Percentiles rank a stretch among this genome's conserved stretches.
These are phyloP conservation scores for Phenacoccus solenopsis DNA, from an alignment of 1,140 invertebrate species.

Conservation along the genomic window DNA sequence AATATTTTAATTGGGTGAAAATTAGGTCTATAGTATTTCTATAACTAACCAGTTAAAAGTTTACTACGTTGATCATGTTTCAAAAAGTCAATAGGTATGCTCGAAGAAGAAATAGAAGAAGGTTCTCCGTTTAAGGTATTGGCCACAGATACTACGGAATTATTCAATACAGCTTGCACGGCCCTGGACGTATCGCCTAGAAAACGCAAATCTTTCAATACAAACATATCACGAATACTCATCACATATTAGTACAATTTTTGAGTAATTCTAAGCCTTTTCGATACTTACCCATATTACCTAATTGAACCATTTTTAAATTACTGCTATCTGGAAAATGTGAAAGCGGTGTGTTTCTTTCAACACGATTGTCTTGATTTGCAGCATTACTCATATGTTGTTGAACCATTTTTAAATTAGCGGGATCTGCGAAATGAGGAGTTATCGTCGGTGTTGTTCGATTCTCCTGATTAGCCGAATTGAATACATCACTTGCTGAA, in stretches of 20 bases:
- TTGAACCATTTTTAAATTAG: slow-evolving; percentile 4
- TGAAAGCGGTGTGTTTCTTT: neutral
- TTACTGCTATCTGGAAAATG: slow-evolving; percentile 10
- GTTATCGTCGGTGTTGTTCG: neutral
- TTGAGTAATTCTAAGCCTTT: neutral
- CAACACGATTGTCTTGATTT: slow-evolving; percentile 7
- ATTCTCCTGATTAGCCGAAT: slow-evolving; percentile 10
- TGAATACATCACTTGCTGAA: slow-evolving; percentile 7
- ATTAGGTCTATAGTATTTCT: neutral
- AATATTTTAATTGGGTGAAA: neutral
- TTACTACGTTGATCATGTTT: slow-evolving; percentile 11
- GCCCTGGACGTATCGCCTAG: slow-evolving; percentile 5
- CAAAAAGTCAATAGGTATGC: slow-evolving; percentile 6
- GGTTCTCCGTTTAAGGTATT: slow-evolving; percentile 1
- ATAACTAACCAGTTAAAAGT: neutral
- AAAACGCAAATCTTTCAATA: neutral
- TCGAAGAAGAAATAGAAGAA: neutral
- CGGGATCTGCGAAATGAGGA: slow-evolving; percentile 1
- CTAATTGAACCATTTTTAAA: slow-evolving; percentile 7
- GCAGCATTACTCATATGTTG: slow-evolving; percentile 13
- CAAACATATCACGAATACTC: neutral
- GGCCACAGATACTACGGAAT: neutral
- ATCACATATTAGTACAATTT: neutral
- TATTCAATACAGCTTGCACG: slow-evolving; percentile 1
- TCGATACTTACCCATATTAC: slow-evolving; percentile 7